A percentile compares a stretch with the other conserved stretches of the same genome.
phyloP scores from a whole-genome alignment of 2,113 vertebrate genomes.

The Brienomyrus brachyistius region DNA sequence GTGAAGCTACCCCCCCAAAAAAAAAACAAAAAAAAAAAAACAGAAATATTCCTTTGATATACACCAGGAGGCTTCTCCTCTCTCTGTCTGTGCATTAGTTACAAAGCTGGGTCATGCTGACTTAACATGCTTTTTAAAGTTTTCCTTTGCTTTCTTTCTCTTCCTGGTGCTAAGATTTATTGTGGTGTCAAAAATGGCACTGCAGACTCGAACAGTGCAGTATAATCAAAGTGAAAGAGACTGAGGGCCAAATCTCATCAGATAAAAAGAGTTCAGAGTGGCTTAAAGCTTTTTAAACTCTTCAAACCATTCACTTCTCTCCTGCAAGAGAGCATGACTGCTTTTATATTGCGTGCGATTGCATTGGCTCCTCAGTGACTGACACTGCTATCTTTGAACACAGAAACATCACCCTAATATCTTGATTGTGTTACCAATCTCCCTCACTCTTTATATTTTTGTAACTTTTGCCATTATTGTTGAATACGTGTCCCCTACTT shows the following conservation, averaged over 20 bases:
- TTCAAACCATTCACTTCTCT: neutral
- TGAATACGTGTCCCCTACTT: neutral
- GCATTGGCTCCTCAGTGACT: neutral
- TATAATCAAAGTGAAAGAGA: neutral
- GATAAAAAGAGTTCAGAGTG: neutral
- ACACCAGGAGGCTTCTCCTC: conserved; percentile 1
- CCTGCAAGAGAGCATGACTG: neutral
- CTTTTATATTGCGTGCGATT: neutral
- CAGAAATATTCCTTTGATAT: neutral
- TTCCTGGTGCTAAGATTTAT: neutral
- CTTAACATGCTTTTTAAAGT: neutral
- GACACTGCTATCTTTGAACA: neutral
- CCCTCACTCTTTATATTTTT: neutral
- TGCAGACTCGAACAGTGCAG: neutral
- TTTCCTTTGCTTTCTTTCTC: neutral
- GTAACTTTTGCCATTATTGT: neutral
- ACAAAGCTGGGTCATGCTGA: conserved; percentile 15
- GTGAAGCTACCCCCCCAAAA: neutral
- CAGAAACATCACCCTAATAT: neutral
- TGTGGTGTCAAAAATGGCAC: neutral
- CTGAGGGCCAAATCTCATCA: neutral
- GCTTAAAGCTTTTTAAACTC: neutral
- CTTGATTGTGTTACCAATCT: neutral
- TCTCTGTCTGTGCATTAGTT: neutral
- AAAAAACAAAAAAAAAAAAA: neutral